These are phyloP conservation scores for Tachyglossus aculeatus DNA, from an alignment of 2,797 vertebrate genomes.

Conservation along the genomic window DNA sequence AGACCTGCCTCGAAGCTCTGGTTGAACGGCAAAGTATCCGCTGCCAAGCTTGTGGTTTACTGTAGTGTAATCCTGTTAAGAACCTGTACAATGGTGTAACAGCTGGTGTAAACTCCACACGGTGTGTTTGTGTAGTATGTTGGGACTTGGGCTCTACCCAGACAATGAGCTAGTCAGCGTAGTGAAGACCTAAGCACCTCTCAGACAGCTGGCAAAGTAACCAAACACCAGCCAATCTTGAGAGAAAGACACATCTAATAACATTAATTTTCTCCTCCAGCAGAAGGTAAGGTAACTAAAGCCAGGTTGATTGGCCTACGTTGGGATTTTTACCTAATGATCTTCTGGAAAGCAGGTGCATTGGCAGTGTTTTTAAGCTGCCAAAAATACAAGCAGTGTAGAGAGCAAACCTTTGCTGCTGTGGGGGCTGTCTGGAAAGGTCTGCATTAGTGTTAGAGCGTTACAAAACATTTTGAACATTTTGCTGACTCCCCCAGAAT, in stretches of 20 bases:
- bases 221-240: conserved; percentile 69
- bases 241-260: conserved; percentile 59
- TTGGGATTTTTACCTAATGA: conserved; percentile 76
- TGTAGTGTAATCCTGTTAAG: conserved; percentile 77
- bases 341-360: conserved; percentile 73
- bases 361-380: conserved; percentile 67
- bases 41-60: conserved; percentile 47
- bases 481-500: conserved; percentile 67
- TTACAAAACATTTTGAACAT: conserved; percentile 66
- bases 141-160: conserved; percentile 41
- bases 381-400: conserved; percentile 58
- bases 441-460: conserved; percentile 60
- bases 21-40: background rate
- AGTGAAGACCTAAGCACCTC: conserved; percentile 57
- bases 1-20: background rate
- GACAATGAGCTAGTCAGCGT: conserved; percentile 55
- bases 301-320: conserved; percentile 67
- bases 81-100: conserved; percentile 76
- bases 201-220: conserved; percentile 74
- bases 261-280: conserved; percentile 73
- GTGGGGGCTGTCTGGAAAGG: conserved; percentile 49
- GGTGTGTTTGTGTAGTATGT: conserved; percentile 6
- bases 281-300: conserved; percentile 79
- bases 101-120: conserved; percentile 73
- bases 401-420: conserved; percentile 65